Conservation (phyloP, 2,888 invertebrate genomes). For the Meganola albula region DNA sequence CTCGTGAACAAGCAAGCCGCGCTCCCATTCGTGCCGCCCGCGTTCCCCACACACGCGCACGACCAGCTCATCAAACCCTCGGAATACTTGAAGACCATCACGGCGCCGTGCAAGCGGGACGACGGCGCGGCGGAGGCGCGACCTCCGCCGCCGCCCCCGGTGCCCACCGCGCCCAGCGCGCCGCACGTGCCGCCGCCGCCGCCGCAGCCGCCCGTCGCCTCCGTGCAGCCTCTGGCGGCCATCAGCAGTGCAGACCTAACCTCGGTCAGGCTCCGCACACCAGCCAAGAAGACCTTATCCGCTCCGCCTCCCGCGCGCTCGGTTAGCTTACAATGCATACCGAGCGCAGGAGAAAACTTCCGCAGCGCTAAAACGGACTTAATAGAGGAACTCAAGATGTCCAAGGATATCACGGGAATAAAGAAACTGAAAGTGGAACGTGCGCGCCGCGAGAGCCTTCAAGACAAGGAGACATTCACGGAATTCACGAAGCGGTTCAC, state of each 20-base stretch:
- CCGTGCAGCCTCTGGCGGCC: slow-evolving; percentile 85
- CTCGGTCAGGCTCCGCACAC: slow-evolving; percentile 87
- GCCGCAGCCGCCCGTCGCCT: slow-evolving; percentile 40
- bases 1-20: slow-evolving; percentile 91
- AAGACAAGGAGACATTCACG: slow-evolving; percentile 89
- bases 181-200: slow-evolving; percentile 61
- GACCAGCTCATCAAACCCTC: slow-evolving; percentile 94
- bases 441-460: slow-evolving; percentile 88
- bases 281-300: slow-evolving; percentile 89
- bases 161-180: slow-evolving; percentile 44
- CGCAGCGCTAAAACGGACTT: slow-evolving; percentile 88
- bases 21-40: slow-evolving; percentile 93
- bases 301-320: slow-evolving; percentile 83
- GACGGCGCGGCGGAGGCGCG: slow-evolving; percentile 79
- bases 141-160: slow-evolving; percentile 77
- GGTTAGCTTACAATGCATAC: slow-evolving; percentile 85
- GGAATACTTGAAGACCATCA: slow-evolving; percentile 92
- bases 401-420: slow-evolving; percentile 95
- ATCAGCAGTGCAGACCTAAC: slow-evolving; percentile 93
- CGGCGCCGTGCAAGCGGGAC: slow-evolving; percentile 75
- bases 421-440: slow-evolving; percentile 94
- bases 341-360: slow-evolving; percentile 82
- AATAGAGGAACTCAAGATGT: slow-evolving; percentile 94
- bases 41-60: slow-evolving; percentile 88
- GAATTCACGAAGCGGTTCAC: slow-evolving; percentile 91